Base-by-base conservation (phyloP, 2,888 invertebrate species). In the Thecophora atra region DNA sequence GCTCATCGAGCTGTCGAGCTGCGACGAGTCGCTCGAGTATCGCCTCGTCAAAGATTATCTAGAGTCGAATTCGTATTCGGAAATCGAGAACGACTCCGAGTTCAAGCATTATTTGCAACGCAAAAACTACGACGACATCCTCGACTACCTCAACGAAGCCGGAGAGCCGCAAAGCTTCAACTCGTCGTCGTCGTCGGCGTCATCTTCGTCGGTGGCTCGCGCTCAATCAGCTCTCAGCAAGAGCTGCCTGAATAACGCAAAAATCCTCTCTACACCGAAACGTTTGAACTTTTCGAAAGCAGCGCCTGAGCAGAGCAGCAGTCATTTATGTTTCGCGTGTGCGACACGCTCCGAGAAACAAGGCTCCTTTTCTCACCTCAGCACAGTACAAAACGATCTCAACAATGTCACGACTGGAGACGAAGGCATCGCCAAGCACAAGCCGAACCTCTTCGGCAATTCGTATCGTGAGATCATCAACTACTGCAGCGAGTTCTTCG, bases 51-150 rank as follows among this genome's bases (percentile, higher is more conserved):
- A 85, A 73, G 84, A 86, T 69, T 86, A 86, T 70, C 78, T 86
- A 44, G 86, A 86, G 72, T 83, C 83, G n/a, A 85, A 85, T 76
- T 84, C 85, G 1, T 86, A 85, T 72, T 84, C 86, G 1, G 86
- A 86, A 51, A 86, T 86, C 63, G 84, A 85, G 64, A 85, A 85
- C 73, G 86, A 86, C 74, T 78, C 76, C 0, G 83, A 85, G 58
- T 86, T 86, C 65, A 85, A 84, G 74, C 81, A 83, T 17, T 86
- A 86, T 77, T 75, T 86, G 37, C 81, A 84, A 56, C 82, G 84
- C 54, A 86, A 86, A 70, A 85, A 86, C 75, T 86, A 86, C 69
- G 79, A 80, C 58, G 86, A 86, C 74, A 85, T 86, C 15, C 76
- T 86, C 28, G 83, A 83, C 1, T 86, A 84, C 54, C 76, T 86